phyloP scores from a whole-genome alignment of 1,140 invertebrate genomes.

The Saccostrea cuccullata region DNA sequence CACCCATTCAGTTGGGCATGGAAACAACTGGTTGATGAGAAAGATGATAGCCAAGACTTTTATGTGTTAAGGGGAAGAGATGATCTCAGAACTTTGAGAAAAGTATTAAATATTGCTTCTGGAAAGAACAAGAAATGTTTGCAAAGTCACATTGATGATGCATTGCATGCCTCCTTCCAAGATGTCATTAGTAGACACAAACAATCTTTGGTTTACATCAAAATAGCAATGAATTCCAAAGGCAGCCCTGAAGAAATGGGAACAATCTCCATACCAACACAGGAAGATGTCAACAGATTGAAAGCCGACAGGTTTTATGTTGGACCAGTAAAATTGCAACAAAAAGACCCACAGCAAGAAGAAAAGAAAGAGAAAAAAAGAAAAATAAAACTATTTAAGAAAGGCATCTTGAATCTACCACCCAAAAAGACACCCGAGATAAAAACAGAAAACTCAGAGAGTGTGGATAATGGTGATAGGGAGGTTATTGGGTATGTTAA shows the following conservation, averaged over 20 bases:
- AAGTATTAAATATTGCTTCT: background rate
- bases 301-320: conserved; percentile 72
- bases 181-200: conserved; percentile 19
- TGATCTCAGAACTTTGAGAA: conserved; percentile 42
- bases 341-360: conserved; percentile 82
- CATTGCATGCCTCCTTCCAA: background rate
- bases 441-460: conserved; percentile 43
- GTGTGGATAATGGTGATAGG: conserved; percentile 71
- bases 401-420: conserved; percentile 46
- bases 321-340: conserved; percentile 81
- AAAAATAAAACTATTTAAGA: conserved; percentile 70
- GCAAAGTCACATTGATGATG: background rate
- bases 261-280: conserved; percentile 79
- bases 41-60: conserved; percentile 36
- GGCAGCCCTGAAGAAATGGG: conserved; percentile 69
- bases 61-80: conserved; percentile 60
- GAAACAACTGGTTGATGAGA: conserved; percentile 53
- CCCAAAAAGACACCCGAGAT: background rate
- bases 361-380: conserved; percentile 81
- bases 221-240: conserved; percentile 61
- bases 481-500: conserved; percentile 87
- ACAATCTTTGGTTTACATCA: conserved; percentile 68
- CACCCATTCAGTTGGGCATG: conserved; percentile 88
- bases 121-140: background rate
- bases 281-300: conserved; percentile 80